phyloP scores from a whole-genome alignment of 2,797 vertebrate genomes.

The Acipenser transmontanus region DNA sequence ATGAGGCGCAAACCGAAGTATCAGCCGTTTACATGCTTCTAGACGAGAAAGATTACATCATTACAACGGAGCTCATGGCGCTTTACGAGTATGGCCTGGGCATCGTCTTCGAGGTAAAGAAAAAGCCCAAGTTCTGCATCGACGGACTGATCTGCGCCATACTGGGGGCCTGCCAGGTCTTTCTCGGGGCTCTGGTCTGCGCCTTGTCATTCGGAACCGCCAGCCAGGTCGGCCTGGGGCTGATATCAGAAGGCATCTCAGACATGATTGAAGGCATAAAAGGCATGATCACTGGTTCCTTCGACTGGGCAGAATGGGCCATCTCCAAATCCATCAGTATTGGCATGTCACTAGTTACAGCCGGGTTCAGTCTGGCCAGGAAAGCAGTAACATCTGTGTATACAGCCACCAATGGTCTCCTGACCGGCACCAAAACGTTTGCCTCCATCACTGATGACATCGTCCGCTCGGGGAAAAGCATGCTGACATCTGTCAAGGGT shows the following conservation, averaged over 20 bases:
- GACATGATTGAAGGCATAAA: slow-evolving; percentile 27
- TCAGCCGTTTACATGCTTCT: slow-evolving; percentile 18
- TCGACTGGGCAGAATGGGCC: slow-evolving; percentile 30
- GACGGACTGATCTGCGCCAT: slow-evolving; percentile 24
- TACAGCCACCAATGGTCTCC: slow-evolving; percentile 16
- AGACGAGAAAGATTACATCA: slow-evolving; percentile 14
- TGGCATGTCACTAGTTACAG: slow-evolving; percentile 23
- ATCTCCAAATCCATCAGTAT: slow-evolving; percentile 29
- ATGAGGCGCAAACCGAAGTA: slow-evolving; percentile 19
- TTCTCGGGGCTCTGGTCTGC: slow-evolving; percentile 25
- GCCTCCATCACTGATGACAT: slow-evolving; percentile 16
- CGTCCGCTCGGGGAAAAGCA: slow-evolving; percentile 20
- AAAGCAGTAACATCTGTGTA: slow-evolving; percentile 7
- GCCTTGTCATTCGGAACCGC: slow-evolving; percentile 20
- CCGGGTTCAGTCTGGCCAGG: slow-evolving; percentile 18
- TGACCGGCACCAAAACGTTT: slow-evolving; percentile 24
- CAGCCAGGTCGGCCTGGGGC: slow-evolving; percentile 19
- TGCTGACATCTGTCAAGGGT: slow-evolving; percentile 13
- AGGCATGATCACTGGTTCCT: slow-evolving; percentile 27
- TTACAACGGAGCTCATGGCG: slow-evolving; percentile 21
- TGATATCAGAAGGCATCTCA: slow-evolving; percentile 28
- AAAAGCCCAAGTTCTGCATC: slow-evolving; percentile 27
- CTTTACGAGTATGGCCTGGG: slow-evolving; percentile 30
- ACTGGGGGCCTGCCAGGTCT: slow-evolving; percentile 22
- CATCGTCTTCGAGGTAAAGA: slow-evolving; percentile 30